Conservation (phyloP, 2,888 invertebrate species). For the Acrobasis suavella region DNA sequence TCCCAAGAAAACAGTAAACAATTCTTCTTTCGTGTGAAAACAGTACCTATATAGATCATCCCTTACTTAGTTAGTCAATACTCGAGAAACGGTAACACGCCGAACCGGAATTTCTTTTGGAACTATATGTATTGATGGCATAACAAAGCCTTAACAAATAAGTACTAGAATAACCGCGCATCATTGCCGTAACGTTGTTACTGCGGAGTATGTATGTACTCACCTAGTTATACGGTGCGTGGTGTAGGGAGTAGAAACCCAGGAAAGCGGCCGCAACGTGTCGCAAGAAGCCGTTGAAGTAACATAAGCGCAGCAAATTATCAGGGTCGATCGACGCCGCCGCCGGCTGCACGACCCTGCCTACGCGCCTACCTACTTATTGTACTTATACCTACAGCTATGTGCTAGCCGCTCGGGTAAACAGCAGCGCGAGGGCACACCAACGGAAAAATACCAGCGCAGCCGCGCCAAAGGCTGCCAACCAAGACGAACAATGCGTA, state of each 20-base stretch:
- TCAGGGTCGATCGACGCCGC: constrained; percentile 75
- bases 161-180: constrained; percentile 9
- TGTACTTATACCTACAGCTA: constrained; percentile 38
- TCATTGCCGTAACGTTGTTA: neutral
- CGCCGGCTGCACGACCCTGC: constrained; percentile 61
- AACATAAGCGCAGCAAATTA: constrained; percentile 80
- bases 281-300: constrained; percentile 81
- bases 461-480: constrained; percentile 61
- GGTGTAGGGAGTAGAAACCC: constrained; percentile 61
- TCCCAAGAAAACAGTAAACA: too few species aligned
- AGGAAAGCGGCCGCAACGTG: constrained; percentile 67
- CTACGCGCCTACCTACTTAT: constrained; percentile 65
- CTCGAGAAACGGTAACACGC: too few species aligned
- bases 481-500: constrained; percentile 40
- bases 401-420: constrained; percentile 49
- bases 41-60: too few species aligned
- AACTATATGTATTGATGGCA: neutral
- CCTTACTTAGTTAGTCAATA: too few species aligned
- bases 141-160: neutral
- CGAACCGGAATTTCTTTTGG: too few species aligned
- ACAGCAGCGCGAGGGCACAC: constrained; percentile 54
- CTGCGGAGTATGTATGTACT: constrained; percentile 25
- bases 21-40: too few species aligned
- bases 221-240: constrained; percentile 42
- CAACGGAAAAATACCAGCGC: constrained; percentile 67